Evolutionary conservation across 2,797 vertebrate species (phyloP), one percentile per base, ranked within the genome.

Genomic region (Mastacembelus armatus): DNA sequence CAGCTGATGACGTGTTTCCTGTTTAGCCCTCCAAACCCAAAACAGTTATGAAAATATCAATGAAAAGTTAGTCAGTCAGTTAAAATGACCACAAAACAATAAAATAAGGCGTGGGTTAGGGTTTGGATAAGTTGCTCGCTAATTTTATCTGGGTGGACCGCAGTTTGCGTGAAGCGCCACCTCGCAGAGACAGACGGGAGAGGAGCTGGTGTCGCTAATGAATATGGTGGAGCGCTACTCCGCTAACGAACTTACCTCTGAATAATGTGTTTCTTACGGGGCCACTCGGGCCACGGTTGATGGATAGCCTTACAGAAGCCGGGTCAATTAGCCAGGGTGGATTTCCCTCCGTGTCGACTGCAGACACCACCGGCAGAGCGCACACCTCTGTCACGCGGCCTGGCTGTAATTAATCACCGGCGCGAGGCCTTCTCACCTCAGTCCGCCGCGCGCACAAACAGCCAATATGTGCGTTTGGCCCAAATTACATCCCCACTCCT

Each of bases 221-320:
- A 79, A 86, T n/a, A n/a, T 68, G 76, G 74, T 52, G 77, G 47
- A 70, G 84, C 65, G 45, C 72, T 88, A 66, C 87, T 85, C 83
- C 88, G 83, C 92, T 92, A 92, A 92, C 89, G 88, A 88, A 91
- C 90, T 91, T 90, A 89, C 85, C 90, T 87, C 88, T 89, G 88
- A 90, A 90, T 92, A 92, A 93, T 89, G 88, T 82, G 90, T 83
- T 89, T 89, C 88, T 90, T 90, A 78, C 74, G 71, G 89, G 90
- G 85, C 81, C 80, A 74, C 87, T 80, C 51, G 76, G 89, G 85
- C 89, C 85, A 80, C 69, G 57, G 42, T 82, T 94, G 93, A 95
- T 94, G 91, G 92, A 95, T 95, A 91, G 87, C 85, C 92, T 87
- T 91, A 92, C 91, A 92, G 92, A 88, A 92, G 91, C 83, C 77